These are phyloP conservation scores for Cheiracanthium punctorium DNA, from an alignment of 2,888 invertebrate species.

Conservation along the genomic window DNA sequence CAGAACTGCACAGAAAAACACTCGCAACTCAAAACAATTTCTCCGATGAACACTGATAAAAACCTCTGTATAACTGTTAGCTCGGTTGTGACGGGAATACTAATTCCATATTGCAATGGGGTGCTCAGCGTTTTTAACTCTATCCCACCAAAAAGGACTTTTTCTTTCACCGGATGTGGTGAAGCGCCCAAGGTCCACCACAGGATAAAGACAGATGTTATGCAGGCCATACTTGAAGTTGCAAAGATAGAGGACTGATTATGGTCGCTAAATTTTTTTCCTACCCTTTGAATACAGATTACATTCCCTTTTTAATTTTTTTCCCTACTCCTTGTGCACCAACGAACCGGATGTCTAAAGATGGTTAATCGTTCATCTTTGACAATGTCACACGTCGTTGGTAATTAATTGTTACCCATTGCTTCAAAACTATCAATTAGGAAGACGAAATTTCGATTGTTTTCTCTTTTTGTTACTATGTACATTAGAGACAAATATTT, in stretches of 20 bases:
- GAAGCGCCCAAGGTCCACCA: not conserved
- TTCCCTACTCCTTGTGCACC: not conserved
- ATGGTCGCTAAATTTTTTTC: not conserved
- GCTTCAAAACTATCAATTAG: slow-evolving; percentile 1
- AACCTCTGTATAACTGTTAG: not conserved
- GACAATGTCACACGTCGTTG: not conserved
- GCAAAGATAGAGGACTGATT: not conserved
- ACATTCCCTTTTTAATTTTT: not conserved
- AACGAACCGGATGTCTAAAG: slow-evolving; percentile 2
- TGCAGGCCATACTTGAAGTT: not conserved
- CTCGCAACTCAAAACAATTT: not conserved
- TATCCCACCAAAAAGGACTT: not conserved
- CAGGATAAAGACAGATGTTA: slow-evolving; percentile 9
- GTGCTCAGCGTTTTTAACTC: not conserved
- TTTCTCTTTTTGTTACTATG: not conserved
- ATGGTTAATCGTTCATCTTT: not conserved
- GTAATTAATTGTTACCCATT: not conserved
- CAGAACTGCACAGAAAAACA: not conserved
- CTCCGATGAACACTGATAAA: not conserved
- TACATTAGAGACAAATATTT: not conserved
- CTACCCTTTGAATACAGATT: slow-evolving; percentile 18
- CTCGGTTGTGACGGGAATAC: not conserved
- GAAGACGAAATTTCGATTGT: not conserved
- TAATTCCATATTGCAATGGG: not conserved
- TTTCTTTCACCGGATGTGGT: not conserved